These are phyloP conservation scores for Axis porcinus DNA, from an alignment of 2,113 vertebrate genomes.

Conservation along the genomic window DNA sequence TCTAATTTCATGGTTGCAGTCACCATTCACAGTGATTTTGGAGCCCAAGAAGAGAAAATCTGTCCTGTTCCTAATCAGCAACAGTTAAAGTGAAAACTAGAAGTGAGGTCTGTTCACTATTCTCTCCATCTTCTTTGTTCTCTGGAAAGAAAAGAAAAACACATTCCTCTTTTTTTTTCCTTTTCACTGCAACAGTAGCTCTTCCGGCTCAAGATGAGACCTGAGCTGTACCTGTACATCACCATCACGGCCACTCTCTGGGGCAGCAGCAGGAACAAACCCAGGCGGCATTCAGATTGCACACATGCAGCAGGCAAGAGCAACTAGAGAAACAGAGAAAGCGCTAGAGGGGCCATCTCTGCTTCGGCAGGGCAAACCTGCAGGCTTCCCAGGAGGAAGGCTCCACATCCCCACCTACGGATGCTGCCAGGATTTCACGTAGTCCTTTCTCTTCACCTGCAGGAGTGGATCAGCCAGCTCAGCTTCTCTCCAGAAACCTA, in stretches of 20 bases:
- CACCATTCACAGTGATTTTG: not conserved
- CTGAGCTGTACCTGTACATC: not conserved
- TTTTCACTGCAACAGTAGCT: not conserved
- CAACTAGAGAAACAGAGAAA: not conserved
- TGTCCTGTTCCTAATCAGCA: not conserved
- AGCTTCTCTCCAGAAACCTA: not conserved
- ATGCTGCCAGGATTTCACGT: fast-evolving
- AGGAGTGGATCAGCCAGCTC: not conserved
- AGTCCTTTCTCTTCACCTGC: not conserved
- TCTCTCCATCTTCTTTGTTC: not conserved
- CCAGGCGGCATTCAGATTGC: fast-evolving
- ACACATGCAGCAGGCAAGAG: not conserved
- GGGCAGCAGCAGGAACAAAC: no score
- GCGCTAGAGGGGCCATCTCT: not conserved
- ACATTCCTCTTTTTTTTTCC: not conserved
- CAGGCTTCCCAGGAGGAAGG: fast-evolving
- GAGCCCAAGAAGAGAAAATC: not conserved
- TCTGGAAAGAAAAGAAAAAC: not conserved
- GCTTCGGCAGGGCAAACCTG: not conserved
- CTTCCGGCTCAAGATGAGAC: not conserved
- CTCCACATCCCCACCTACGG: not conserved
- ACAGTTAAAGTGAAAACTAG: not conserved
- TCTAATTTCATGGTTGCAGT: not conserved
- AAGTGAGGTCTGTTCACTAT: not conserved
- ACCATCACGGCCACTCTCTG: fast-evolving